Evolutionary conservation across 92 coral and sea anemone species (phyloP).

Genomic region (Bergia sp.): DNA sequence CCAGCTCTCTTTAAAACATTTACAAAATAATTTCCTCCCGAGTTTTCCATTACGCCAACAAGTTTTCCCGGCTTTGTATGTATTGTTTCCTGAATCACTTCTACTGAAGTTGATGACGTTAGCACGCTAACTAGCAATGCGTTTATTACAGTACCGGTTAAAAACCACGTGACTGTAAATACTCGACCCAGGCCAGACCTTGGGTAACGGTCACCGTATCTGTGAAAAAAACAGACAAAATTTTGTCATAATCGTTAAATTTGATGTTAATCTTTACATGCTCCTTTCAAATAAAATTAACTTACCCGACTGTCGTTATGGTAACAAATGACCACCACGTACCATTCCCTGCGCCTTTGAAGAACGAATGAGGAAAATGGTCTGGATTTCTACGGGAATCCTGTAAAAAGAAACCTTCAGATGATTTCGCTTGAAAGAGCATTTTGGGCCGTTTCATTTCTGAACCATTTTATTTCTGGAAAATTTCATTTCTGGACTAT

Average conservation of each 20-base stretch:
- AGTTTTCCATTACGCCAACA: neutral
- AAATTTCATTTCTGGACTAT: no score
- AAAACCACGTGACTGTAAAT: neutral
- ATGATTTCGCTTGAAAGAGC: no score
- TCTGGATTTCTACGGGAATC: no score
- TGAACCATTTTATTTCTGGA: no score
- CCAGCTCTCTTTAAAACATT: neutral
- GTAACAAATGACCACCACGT: no score
- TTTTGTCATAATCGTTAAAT: neutral
- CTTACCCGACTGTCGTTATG: no score
- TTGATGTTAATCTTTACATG: no score
- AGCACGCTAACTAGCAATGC: neutral
- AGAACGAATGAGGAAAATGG: no score
- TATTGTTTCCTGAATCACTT: neutral
- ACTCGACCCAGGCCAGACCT: neutral
- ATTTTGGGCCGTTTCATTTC: no score
- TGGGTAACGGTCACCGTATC: slow-evolving; percentile 2
- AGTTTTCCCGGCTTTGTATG: neutral
- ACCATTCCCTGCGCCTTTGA: no score
- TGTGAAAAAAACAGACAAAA: neutral
- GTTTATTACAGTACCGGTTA: neutral
- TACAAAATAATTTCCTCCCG: neutral
- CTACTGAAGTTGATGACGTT: neutral
- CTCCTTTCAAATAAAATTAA: no score
- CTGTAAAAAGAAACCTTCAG: no score